These are phyloP conservation scores for Callorhinus ursinus DNA, from an alignment of 2,113 vertebrate species.

Conservation along the genomic window DNA sequence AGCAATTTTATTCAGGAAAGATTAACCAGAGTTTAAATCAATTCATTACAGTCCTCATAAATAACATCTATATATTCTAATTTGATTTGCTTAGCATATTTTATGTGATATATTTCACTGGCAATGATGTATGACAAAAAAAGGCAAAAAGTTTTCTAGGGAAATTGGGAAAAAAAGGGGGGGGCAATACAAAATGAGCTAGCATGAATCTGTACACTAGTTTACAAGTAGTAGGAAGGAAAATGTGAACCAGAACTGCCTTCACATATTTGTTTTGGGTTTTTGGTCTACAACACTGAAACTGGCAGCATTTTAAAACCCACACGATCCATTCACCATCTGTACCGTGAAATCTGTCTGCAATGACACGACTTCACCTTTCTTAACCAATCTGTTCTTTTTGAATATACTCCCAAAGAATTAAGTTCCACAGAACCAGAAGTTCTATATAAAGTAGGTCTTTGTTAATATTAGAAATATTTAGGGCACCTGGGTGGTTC, in stretches of 20 bases:
- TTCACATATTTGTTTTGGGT: conserved; percentile 65
- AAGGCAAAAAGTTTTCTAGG: background rate
- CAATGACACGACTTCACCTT: background rate
- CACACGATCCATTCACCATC: conserved; percentile 59
- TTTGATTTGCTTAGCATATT: conserved; percentile 27
- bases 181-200: background rate
- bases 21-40: conserved; percentile 45
- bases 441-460: background rate
- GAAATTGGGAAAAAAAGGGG: background rate
- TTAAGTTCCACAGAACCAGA: background rate
- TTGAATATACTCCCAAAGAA: background rate
- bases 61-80: background rate
- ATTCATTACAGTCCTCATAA: background rate
- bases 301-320: conserved; percentile 40
- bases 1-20: background rate
- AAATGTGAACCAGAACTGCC: background rate
- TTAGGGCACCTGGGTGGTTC: background rate
- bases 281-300: conserved; percentile 48
- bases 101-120: conserved; percentile 12
- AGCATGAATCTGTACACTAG: background rate
- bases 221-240: conserved; percentile 42
- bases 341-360: conserved; percentile 57
- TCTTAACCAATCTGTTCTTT: conserved; percentile 42
- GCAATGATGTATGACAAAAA: background rate
- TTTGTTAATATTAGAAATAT: background rate